Conservation (phyloP, 2,797 vertebrate genomes). For the Cirrhinus molitorella region DNA sequence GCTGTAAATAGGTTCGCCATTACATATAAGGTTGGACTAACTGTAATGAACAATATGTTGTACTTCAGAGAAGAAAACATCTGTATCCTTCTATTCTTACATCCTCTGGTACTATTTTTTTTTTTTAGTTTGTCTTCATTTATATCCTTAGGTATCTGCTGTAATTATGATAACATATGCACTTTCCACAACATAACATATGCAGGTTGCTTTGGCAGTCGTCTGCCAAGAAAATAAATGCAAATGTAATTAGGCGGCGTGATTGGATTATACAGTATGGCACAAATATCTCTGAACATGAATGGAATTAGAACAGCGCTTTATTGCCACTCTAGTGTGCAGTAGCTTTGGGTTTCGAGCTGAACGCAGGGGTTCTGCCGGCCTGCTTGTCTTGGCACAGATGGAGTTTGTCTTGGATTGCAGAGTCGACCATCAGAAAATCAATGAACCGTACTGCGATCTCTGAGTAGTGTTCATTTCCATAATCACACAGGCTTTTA, state of each 20-base stretch:
- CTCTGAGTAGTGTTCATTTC: conserved; percentile 50
- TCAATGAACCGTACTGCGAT: conserved; percentile 58
- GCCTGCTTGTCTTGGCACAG: conserved; percentile 61
- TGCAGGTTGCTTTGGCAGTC: neutral
- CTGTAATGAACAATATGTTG: neutral
- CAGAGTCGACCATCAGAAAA: conserved; percentile 52
- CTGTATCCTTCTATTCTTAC: neutral
- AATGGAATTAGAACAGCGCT: conserved; percentile 26
- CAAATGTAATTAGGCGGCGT: conserved; percentile 19
- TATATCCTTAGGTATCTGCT: neutral
- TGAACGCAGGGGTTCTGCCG: conserved; percentile 38
- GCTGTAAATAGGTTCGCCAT: neutral
- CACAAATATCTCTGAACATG: conserved; percentile 21
- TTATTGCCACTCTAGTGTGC: conserved; percentile 20
- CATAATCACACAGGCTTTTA: conserved; percentile 54
- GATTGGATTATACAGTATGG: conserved; percentile 27
- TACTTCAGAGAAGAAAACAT: neutral
- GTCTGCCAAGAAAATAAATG: conserved; percentile 18
- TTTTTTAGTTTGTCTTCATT: neutral
- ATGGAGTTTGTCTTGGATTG: conserved; percentile 57
- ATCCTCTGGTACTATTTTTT: neutral
- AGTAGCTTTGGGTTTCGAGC: conserved; percentile 14
- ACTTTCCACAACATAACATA: conserved; percentile 5
- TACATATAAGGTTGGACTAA: neutral
- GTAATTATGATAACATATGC: conserved; percentile 18